These are phyloP conservation scores for Caenorhabditis virilis DNA, from an alignment of 2,888 invertebrate genomes.

Conservation along the genomic window DNA sequence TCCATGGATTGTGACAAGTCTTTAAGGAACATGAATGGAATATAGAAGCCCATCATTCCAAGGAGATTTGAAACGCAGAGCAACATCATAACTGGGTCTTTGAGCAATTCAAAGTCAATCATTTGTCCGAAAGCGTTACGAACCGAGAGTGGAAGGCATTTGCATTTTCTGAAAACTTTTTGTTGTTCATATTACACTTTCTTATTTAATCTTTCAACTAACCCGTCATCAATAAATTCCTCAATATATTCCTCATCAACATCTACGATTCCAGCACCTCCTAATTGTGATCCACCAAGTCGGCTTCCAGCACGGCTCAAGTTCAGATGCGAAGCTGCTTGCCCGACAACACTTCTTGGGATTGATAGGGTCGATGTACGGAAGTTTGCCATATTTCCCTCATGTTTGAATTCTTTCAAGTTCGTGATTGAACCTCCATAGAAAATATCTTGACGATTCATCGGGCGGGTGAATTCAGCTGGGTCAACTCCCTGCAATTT, in stretches of 20 bases:
- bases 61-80: conserved; percentile 91
- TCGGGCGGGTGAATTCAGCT: conserved; percentile 60
- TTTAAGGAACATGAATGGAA: conserved; percentile 82
- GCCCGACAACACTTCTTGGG: conserved; percentile 47
- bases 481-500: conserved; percentile 65
- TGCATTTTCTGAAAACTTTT: neutral
- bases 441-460: conserved; percentile 84
- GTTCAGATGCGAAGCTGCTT: conserved; percentile 54
- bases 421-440: conserved; percentile 93
- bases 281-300: conserved; percentile 14
- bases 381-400: conserved; percentile 44
- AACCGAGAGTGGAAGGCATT: conserved; percentile 56
- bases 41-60: conserved; percentile 91
- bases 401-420: conserved; percentile 81
- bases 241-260: conserved; percentile 38
- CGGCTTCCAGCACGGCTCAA: conserved; percentile 32
- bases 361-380: conserved; percentile 50
- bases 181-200: too few relatives aligned
- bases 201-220: too few relatives aligned
- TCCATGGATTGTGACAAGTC: conserved; percentile 54
- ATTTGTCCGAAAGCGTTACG: conserved; percentile 63
- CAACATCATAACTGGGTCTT: conserved; percentile 83
- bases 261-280: conserved; percentile 1
- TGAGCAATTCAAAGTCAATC: conserved; percentile 65
- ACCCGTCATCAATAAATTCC: conserved; percentile 33